Evolutionary conservation across 2,797 vertebrate genomes (phyloP).

Genomic region (Spinus olivaceus): DNA sequence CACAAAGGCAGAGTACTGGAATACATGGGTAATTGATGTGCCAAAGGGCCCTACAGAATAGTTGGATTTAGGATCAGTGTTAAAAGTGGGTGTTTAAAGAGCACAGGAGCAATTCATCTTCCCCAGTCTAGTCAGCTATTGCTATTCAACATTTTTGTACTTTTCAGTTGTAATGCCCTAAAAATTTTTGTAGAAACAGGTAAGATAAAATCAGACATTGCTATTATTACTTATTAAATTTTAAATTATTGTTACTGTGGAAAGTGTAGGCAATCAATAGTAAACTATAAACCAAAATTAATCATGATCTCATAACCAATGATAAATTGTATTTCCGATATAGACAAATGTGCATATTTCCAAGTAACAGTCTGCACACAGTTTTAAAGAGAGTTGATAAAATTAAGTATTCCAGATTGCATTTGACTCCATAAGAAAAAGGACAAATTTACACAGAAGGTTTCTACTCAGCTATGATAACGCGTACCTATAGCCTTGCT

Average conservation of each 20-base stretch:
- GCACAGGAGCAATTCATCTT: not conserved
- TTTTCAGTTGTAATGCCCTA: not conserved
- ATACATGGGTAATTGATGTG: not conserved
- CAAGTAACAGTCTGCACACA: not conserved
- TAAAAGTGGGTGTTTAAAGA: not conserved
- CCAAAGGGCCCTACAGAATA: not conserved
- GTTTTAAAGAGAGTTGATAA: not conserved
- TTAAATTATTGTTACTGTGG: not conserved
- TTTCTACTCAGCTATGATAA: not conserved
- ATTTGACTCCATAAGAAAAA: not conserved
- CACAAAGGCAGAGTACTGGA: not conserved
- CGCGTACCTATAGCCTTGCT: not conserved
- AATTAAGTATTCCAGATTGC: not conserved
- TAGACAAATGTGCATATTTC: not conserved
- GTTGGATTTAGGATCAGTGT: not conserved
- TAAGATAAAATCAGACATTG: not conserved
- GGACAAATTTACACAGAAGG: not conserved
- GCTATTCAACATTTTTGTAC: not conserved
- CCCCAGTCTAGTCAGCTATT: not conserved
- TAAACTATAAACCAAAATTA: not conserved
- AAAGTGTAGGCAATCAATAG: not conserved
- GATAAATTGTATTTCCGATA: not conserved
- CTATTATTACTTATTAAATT: not conserved
- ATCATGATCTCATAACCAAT: not conserved
- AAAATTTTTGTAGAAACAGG: not conserved